Evolutionary conservation across 92 coral and sea anemone genomes (phyloP), one percentile per base, ranked within the genome.

Genomic region (Montipora capitata): DNA sequence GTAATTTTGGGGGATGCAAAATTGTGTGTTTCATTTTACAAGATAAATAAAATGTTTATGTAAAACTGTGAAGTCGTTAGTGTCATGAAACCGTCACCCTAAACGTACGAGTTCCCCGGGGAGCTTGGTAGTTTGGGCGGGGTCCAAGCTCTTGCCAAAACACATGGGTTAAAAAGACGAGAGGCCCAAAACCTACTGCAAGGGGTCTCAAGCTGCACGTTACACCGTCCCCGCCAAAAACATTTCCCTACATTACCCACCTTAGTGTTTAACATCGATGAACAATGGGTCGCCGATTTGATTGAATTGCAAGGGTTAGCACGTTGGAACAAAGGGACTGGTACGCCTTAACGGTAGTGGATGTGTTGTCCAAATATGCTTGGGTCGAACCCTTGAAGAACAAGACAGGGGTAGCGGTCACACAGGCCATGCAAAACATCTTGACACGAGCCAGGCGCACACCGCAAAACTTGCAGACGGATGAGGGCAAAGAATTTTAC

Each of bases 401-500:
- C 56, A 91, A 91, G 58, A 81, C 80, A 7, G 94, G 76, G 0
- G 8, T 58, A 2, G 20, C 68, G 0, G 61, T 87, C 35, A 63
- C 41, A 15, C 77, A 45, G 4, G 94, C 83, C 5, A 87, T 57
- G 5, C 11, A 54, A 38, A 11, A 14, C 4, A 58, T 76, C 5
- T 27, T 56, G 13, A n/a, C 40, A 3, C 42, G 58, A 11, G 77
- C 58, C 3, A 16, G 48, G 15, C 88, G 85, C 0, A 80, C 86
- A 0, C 79, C 61, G 0, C 84, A 82, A 0, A 40, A 51, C 0
- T 13, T 92, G 11, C 93, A 85, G 38, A 84, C 93, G 1, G 95
- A 89, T 77, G 52, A 57, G 14, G 93, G 93, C 0, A 88, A 69
- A 27, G 93, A 89, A 80, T 92, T 85, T 68, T 76, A 83, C 35